Evolutionary conservation across 2,888 invertebrate species (phyloP), one percentile per base, ranked within the genome.

Genomic region (Timandra comae): DNA sequence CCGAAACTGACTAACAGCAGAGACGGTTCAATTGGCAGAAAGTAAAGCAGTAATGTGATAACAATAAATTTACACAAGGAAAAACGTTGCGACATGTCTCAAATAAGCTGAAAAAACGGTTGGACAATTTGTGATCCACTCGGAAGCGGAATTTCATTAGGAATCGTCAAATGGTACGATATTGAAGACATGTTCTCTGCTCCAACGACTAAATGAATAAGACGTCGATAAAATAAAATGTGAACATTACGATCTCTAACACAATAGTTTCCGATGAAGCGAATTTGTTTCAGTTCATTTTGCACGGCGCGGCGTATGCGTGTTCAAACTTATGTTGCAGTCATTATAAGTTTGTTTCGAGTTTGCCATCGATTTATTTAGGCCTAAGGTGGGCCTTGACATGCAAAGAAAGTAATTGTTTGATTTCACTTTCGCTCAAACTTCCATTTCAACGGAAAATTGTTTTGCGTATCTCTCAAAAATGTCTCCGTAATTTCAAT

Each of bases 291-390:
- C 19, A 13, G 24, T 11, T 19, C 30, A 38, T 32, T 41, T 29
- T 27, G 10, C 19, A 30, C n/a, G n/a, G n/a, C n/a, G n/a, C n/a
- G 26, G 11, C 40, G 31, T 39, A 34, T 36, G 43, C 45, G 47
- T 43, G 43, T 36, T 35, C 22, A 43, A n/a, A 48, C 36, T 53
- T 50, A 30, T 27, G 33, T 26, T 48, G 47, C 46, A 49, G 40
- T 52, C 46, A 47, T 52, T 55, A 51, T 47, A 55, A 51, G 42
- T 54, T 54, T 30, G 19, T 28, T 34, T 34, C 29, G 34, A 31
- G 37, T 34, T 47, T 25, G 30, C 30, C 45, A 43, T 52, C 47
- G 43, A 49, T 49, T 47, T 39, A 43, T 47, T 33, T 30, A 35
- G 19, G 33, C 27, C 39, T 23, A 39, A 43, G 41, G 35, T 33